These are phyloP conservation scores for Microplitis manilae DNA, from an alignment of 2,888 invertebrate genomes.

Conservation along the genomic window DNA sequence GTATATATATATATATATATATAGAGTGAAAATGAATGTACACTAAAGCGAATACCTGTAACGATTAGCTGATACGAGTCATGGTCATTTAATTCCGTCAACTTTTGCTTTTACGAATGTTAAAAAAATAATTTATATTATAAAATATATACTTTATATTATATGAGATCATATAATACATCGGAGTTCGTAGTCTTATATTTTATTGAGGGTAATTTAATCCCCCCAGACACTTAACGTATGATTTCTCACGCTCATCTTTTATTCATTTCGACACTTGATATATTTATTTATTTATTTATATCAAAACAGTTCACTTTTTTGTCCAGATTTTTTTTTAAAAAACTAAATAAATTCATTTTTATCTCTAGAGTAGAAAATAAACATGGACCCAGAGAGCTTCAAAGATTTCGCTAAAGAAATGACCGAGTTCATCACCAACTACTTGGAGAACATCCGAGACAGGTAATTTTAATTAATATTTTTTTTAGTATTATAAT, in stretches of 20 bases:
- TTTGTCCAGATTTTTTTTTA: not conserved
- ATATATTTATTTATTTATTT: not conserved
- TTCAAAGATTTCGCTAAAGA: slow-evolving; percentile 92
- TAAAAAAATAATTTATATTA: too few species aligned
- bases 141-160: not conserved
- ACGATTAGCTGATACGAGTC: slow-evolving; percentile 40
- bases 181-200: not conserved
- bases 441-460: slow-evolving; percentile 94
- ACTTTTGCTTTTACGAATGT: slow-evolving; percentile 28
- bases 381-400: slow-evolving; percentile 83
- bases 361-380: slow-evolving; percentile 11
- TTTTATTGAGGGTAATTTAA: slow-evolving; percentile 6
- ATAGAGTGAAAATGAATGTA: slow-evolving; percentile 7
- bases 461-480: slow-evolving; percentile 79
- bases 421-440: slow-evolving; percentile 94
- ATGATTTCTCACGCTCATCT: slow-evolving; percentile 12
- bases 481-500: slow-evolving; percentile 11
- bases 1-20: too few species aligned
- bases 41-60: not conserved
- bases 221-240: slow-evolving; percentile 6
- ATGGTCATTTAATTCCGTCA: slow-evolving; percentile 35
- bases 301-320: not conserved
- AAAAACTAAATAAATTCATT: not conserved
- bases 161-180: not conserved
- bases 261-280: not conserved